Conservation (phyloP, 2,888 invertebrate species). For the Pammene aurita region DNA sequence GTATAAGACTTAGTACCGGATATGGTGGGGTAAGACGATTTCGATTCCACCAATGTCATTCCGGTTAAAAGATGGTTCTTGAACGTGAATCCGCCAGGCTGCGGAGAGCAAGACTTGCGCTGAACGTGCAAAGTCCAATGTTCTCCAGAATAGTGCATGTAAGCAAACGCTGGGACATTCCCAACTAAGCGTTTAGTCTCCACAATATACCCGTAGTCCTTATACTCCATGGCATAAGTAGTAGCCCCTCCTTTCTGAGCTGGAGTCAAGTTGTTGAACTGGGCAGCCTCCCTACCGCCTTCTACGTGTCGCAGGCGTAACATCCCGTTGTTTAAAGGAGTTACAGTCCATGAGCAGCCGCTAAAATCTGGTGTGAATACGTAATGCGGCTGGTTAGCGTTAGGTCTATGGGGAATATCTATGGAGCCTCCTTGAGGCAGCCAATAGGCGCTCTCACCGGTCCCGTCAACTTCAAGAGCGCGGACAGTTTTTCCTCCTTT, state of each 20-base stretch:
- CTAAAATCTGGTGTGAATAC: conserved; percentile 27
- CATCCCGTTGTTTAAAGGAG: conserved; percentile 4
- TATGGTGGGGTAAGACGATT: conserved; percentile 13
- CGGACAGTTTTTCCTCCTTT: conserved; percentile 10
- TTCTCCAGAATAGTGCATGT: conserved; percentile 13
- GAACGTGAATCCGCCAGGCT: conserved; percentile 10
- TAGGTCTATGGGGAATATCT: conserved; percentile 10
- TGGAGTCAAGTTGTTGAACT: conserved; percentile 11
- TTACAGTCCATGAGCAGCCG: conserved; percentile 28
- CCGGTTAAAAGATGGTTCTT: background rate
- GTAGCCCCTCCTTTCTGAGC: conserved; percentile 8
- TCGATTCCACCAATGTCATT: conserved; percentile 1
- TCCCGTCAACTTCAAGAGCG: conserved; percentile 15
- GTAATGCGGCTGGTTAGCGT: background rate
- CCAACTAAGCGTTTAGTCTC: background rate
- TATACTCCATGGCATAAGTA: conserved; percentile 23
- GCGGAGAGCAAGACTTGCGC: conserved; percentile 9
- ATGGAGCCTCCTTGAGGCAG: conserved; percentile 25
- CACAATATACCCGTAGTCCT: conserved; percentile 9
- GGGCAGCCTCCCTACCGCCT: conserved; percentile 13
- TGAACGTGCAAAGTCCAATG: conserved; percentile 11
- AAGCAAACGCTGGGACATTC: conserved; percentile 26
- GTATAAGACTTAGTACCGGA: conserved; percentile 12
- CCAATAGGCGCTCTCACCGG: conserved; percentile 20
- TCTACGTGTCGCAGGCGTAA: conserved; percentile 25